phyloP scores from a whole-genome alignment of 2,888 invertebrate species.

The Leptopilina syphax region DNA sequence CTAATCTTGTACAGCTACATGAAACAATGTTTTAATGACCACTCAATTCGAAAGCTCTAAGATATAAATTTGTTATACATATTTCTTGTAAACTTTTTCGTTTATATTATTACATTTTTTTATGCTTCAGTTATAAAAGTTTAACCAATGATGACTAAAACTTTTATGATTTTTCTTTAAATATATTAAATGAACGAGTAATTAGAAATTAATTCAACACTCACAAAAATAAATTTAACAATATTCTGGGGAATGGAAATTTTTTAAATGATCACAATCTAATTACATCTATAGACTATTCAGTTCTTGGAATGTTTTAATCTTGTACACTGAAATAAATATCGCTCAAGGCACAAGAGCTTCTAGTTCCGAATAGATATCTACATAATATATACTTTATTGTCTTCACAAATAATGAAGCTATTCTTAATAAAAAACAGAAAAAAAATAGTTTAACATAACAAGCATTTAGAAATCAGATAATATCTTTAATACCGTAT shows the following conservation, averaged over 20 bases:
- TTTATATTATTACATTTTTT: no score
- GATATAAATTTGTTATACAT: no score
- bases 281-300: constrained; percentile 15
- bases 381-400: not conserved
- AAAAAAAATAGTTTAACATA: not conserved
- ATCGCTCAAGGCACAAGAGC: constrained; percentile 19
- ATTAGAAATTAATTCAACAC: no score
- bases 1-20: no score
- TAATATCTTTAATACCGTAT: not conserved
- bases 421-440: not conserved
- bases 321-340: constrained; percentile 4
- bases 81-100: no score
- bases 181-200: no score
- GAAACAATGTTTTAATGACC: no score
- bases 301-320: constrained; percentile 38
- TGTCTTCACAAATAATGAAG: constrained; percentile 1
- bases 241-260: not conserved
- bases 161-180: no score
- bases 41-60: no score
- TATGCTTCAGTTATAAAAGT: no score
- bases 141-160: no score
- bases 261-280: not conserved
- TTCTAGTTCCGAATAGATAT: constrained; percentile 16
- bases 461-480: not conserved
- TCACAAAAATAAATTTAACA: no score